Conservation (phyloP, 53 echinoderm and acorn worm species). For the Astropecten irregularis region DNA sequence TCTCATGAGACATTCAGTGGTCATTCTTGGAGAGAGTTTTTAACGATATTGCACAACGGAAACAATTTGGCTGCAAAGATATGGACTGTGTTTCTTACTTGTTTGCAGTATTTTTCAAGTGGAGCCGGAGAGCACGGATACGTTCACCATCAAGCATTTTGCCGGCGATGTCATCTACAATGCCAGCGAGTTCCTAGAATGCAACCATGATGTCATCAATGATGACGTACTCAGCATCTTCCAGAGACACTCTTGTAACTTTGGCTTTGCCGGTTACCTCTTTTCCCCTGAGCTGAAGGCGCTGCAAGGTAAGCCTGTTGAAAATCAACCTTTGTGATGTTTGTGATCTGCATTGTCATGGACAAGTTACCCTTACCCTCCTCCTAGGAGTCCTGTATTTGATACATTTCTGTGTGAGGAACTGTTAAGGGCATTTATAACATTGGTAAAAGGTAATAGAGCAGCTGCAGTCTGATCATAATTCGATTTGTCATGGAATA, state of each 20-base stretch:
- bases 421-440: no score
- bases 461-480: no score
- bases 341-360: neutral
- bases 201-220: slow-evolving; percentile 87
- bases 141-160: slow-evolving; percentile 85
- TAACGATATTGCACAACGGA: no score
- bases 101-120: slow-evolving; percentile 58
- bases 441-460: no score
- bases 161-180: slow-evolving; percentile 81
- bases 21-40: no score
- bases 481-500: no score
- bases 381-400: no score
- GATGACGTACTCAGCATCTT: slow-evolving; percentile 94
- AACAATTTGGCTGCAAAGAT: no score
- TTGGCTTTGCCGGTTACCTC: slow-evolving; percentile 95
- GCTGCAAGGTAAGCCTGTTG: slow-evolving; percentile 76
- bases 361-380: neutral
- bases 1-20: no score
- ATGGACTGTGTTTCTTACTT: no score
- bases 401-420: no score
- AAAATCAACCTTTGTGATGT: no score
- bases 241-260: slow-evolving; percentile 85
- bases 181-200: slow-evolving; percentile 70
- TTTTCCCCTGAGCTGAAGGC: slow-evolving; percentile 85
- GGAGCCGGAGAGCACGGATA: slow-evolving; percentile 50